Percentiles rank a stretch among this genome's conserved stretches.
Evolutionary conservation across 2,888 invertebrate species (phyloP).

Genomic region (Acrobeloides nanus): DNA sequence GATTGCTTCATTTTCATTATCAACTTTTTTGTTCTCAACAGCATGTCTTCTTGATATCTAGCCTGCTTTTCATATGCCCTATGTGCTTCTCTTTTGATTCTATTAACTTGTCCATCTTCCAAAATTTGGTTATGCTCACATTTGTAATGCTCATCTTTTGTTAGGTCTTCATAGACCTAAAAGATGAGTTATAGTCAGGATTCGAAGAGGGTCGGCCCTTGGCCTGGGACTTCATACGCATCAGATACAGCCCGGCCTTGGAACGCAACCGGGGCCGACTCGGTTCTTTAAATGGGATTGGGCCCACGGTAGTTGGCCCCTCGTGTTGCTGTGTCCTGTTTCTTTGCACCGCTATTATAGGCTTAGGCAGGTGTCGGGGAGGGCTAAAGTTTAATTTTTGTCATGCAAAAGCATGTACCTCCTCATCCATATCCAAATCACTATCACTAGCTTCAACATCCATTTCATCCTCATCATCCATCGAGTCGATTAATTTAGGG

Average conservation of each 20-base stretch:
- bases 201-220: no score
- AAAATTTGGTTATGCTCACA: slow-evolving; percentile 30
- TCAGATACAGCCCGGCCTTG: no score
- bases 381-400: no score
- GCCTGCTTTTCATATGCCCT: slow-evolving; percentile 49
- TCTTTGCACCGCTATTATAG: neutral
- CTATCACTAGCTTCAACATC: slow-evolving; percentile 38
- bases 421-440: slow-evolving; percentile 1
- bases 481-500: slow-evolving; percentile 44
- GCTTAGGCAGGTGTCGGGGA: neutral
- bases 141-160: slow-evolving; percentile 20
- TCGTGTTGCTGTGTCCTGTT: no score
- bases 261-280: no score
- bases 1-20: slow-evolving; percentile 33
- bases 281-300: no score
- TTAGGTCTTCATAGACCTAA: neutral
- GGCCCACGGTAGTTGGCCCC: no score
- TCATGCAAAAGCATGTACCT: neutral
- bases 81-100: slow-evolving; percentile 45
- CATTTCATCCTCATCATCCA: slow-evolving; percentile 40
- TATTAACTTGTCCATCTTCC: slow-evolving; percentile 21
- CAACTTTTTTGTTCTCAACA: slow-evolving; percentile 38
- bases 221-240: no score
- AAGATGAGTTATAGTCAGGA: neutral
- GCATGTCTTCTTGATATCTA: slow-evolving; percentile 51